phyloP scores from a whole-genome alignment of 2,888 invertebrate genomes.

The Teinopalpus imperialis region DNA sequence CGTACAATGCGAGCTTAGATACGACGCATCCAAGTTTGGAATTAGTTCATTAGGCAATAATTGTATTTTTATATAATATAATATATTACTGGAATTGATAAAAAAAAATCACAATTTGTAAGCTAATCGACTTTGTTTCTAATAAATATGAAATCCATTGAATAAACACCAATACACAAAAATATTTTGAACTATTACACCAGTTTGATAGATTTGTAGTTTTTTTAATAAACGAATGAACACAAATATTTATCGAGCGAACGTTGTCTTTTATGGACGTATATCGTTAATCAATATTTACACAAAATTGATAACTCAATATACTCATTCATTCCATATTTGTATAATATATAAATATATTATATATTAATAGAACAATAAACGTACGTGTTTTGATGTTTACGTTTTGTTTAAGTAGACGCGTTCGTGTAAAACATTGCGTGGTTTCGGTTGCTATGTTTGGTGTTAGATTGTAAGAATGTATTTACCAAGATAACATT shows the following conservation, averaged over 20 bases:
- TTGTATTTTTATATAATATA: conserved; percentile 18
- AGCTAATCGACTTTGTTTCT: conserved; percentile 4
- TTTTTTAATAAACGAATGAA: conserved; percentile 30
- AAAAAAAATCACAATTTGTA: not conserved
- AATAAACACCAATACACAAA: too few species aligned
- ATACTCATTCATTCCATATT: conserved; percentile 37
- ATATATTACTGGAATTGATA: conserved; percentile 8
- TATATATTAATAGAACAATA: conserved; percentile 33
- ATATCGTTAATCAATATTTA: conserved; percentile 48
- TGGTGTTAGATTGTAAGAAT: conserved; percentile 62
- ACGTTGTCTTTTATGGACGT: conserved; percentile 42
- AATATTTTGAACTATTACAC: too few species aligned
- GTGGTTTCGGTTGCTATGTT: conserved; percentile 69
- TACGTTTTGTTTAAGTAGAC: conserved; percentile 36
- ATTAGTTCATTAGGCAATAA: conserved; percentile 15
- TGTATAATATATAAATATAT: conserved; percentile 30
- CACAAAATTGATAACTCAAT: conserved; percentile 43
- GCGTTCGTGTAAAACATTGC: conserved; percentile 64
- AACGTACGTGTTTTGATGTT: conserved; percentile 31
- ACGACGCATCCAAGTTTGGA: not conserved
- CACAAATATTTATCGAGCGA: conserved; percentile 25
- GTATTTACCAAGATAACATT: conserved; percentile 32
- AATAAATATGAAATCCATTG: not conserved
- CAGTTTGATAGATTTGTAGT: conserved; percentile 28
- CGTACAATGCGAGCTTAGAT: conserved; percentile 15